Evolutionary conservation across 2,113 vertebrate species (phyloP).

Genomic region (Channa argus): DNA sequence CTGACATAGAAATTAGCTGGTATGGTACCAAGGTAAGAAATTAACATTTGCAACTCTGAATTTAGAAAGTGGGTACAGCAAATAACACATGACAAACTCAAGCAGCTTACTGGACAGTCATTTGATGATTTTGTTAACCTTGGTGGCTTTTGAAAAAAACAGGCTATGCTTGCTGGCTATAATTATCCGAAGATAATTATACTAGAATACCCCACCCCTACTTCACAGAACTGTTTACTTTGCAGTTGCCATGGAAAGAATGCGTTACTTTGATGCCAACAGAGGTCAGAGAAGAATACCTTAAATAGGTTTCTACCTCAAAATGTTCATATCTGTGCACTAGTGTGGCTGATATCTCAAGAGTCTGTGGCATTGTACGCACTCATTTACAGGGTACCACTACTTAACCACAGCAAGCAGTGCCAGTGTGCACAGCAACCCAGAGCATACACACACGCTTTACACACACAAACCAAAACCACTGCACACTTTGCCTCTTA

Average conservation of each 20-base stretch:
- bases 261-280: constrained; percentile 21
- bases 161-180: constrained; percentile 29
- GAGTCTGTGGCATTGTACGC: neutral
- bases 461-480: constrained; percentile 58
- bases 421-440: constrained; percentile 23
- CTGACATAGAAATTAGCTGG: neutral
- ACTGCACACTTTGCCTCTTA: constrained; percentile 87
- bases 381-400: neutral
- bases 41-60: neutral
- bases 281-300: constrained; percentile 22
- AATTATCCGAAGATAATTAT: constrained; percentile 52
- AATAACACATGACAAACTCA: constrained; percentile 9
- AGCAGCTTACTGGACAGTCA: neutral
- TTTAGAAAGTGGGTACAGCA: neutral
- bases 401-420: constrained; percentile 15
- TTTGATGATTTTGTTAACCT: constrained; percentile 40
- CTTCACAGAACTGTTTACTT: constrained; percentile 57
- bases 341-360: neutral
- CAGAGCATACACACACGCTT: constrained; percentile 49
- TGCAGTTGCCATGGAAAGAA: constrained; percentile 57
- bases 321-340: neutral
- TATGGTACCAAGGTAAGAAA: neutral
- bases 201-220: constrained; percentile 65
- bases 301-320: neutral
- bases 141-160: constrained; percentile 29